phyloP scores from a whole-genome alignment of 1,140 invertebrate genomes.

The Drosophila yakuba region DNA sequence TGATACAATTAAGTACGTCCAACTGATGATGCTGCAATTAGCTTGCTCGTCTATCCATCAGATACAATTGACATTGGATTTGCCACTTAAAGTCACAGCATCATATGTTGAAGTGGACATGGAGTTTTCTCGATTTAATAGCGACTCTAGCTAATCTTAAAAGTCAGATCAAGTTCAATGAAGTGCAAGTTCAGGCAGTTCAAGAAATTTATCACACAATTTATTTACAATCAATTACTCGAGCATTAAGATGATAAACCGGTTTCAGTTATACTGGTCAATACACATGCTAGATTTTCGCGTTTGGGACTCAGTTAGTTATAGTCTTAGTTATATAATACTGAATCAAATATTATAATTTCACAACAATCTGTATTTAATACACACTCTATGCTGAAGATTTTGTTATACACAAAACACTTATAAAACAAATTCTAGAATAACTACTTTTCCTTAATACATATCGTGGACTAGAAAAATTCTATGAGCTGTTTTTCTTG shows the following conservation, averaged over 20 bases:
- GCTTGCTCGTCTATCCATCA: constrained; percentile 20
- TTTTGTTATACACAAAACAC: background rate
- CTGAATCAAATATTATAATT: too few species aligned
- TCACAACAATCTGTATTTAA: too few species aligned
- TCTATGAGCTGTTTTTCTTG: background rate
- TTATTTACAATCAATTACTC: background rate
- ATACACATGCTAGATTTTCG: too few species aligned
- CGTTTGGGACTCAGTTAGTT: too few species aligned
- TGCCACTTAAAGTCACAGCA: constrained; percentile 38
- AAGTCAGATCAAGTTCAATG: constrained; percentile 16
- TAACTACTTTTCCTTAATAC: background rate
- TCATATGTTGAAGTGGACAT: background rate
- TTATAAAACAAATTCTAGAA: background rate
- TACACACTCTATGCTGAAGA: background rate
- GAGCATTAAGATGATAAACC: background rate
- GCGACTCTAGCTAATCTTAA: background rate
- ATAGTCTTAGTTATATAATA: too few species aligned
- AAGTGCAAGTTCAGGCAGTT: constrained; percentile 2
- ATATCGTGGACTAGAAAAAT: background rate
- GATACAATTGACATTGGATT: constrained; percentile 56
- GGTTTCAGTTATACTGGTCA: background rate
- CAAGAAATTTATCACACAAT: background rate
- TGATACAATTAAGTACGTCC: constrained; percentile 14
- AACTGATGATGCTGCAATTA: constrained; percentile 38
- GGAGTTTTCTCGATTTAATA: constrained; percentile 5